Evolutionary conservation across 2,888 invertebrate genomes (phyloP).

Genomic region (Antheraea yamamai): DNA sequence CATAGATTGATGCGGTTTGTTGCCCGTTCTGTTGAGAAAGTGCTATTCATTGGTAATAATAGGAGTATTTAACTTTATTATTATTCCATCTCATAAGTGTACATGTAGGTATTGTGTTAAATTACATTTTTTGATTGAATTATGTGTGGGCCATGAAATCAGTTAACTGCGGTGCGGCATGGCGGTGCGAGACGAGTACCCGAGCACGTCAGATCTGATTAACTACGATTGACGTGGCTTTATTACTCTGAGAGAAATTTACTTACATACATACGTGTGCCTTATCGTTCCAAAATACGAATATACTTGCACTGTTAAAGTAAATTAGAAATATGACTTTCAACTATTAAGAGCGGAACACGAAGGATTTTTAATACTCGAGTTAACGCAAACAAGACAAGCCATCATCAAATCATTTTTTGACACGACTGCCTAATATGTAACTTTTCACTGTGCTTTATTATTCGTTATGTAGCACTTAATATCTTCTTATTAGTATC

Average conservation of each 20-base stretch:
- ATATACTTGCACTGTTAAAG: neutral
- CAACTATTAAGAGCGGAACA: neutral
- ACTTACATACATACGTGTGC: neutral
- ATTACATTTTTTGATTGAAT: constrained; percentile 4
- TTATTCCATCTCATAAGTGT: neutral
- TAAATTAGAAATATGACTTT: neutral
- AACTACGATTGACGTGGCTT: constrained; percentile 12
- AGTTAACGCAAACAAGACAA: too few species aligned
- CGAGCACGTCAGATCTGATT: constrained; percentile 6
- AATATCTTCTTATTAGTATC: too few species aligned
- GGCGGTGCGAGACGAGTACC: constrained; percentile 10
- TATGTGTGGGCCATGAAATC: constrained; percentile 5
- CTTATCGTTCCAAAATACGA: neutral
- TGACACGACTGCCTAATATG: too few species aligned
- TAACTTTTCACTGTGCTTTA: too few species aligned
- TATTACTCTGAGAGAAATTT: constrained; percentile 1
- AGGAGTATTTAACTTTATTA: neutral
- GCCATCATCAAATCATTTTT: too few species aligned
- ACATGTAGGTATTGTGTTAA: neutral
- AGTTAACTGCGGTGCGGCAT: constrained; percentile 6
- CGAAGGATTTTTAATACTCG: neutral
- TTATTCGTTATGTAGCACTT: too few species aligned
- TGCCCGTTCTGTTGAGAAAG: too few species aligned
- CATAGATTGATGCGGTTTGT: too few species aligned
- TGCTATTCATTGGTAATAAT: too few species aligned